A percentile compares a stretch with the other conserved stretches of the same genome.
phyloP scores from a whole-genome alignment of 2,797 vertebrate genomes.

The Acanthiza pusilla region DNA sequence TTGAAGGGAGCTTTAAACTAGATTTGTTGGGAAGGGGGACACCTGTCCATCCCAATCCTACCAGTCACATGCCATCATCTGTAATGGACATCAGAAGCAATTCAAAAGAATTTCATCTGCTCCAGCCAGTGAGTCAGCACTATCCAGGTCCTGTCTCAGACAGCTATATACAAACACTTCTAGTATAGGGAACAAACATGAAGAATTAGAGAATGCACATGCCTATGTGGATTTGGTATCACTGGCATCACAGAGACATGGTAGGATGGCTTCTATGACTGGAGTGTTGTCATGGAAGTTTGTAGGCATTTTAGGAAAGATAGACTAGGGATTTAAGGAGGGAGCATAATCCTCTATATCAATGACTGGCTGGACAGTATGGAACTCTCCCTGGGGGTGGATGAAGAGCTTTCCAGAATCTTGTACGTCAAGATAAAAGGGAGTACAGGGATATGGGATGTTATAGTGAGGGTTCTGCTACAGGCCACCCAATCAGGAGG shows the following conservation, averaged over 20 bases:
- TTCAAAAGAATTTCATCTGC: background rate
- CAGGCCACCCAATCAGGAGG: background rate
- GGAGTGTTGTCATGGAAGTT: too few species aligned
- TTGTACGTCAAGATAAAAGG: background rate
- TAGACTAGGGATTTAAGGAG: background rate
- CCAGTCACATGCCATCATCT: background rate
- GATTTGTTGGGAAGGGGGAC: background rate
- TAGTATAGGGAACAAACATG: background rate
- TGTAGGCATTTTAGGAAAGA: background rate
- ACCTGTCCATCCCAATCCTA: background rate
- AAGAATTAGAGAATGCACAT: background rate
- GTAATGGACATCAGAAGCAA: background rate
- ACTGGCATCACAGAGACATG: background rate
- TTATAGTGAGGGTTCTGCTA: background rate
- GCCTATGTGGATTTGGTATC: background rate
- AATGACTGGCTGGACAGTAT: background rate
- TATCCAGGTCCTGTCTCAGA: background rate
- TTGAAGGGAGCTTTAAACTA: background rate
- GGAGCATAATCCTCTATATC: fast-evolving
- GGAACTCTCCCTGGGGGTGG: background rate
- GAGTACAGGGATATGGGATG: background rate
- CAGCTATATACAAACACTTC: fast-evolving
- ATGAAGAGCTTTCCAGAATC: background rate
- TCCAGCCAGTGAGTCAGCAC: background rate
- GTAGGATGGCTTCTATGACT: background rate